Evolutionary conservation across 37 sponge, comb jelly and placozoan species (phyloP).

Genomic region (Halichondria panicea): DNA sequence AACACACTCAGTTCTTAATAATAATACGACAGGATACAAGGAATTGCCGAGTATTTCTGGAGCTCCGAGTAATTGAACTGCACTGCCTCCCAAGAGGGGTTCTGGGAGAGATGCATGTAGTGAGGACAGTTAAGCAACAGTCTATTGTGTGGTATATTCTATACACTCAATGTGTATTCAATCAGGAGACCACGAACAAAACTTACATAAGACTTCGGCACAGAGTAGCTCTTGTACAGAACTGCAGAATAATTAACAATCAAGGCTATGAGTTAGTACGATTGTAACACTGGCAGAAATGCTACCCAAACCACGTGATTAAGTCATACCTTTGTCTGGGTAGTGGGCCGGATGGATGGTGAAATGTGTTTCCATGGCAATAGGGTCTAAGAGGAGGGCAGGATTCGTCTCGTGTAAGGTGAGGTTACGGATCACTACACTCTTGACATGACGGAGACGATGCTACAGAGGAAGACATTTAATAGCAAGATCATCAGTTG

Average conservation of each 20-base stretch:
- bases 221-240: constrained; percentile 31
- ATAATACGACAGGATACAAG: constrained; percentile 10
- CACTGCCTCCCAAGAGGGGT: constrained; percentile 49
- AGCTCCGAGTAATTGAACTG: constrained; percentile 3
- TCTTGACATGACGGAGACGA: constrained; percentile 54
- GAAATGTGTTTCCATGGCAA: constrained; percentile 21
- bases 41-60: constrained; percentile 7
- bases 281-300: not conserved
- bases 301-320: not conserved
- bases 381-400: not conserved
- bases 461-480: constrained; percentile 21
- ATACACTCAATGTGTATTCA: too few relatives aligned
- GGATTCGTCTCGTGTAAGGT: not conserved
- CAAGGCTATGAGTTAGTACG: not conserved
- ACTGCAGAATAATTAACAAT: constrained; percentile 1
- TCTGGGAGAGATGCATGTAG: constrained; percentile 9
- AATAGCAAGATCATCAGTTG: too few relatives aligned
- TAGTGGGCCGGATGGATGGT: constrained; percentile 24
- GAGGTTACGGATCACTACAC: constrained; percentile 37
- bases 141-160: not conserved
- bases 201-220: constrained; percentile 42
- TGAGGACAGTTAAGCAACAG: not conserved
- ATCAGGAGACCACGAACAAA: too few relatives aligned
- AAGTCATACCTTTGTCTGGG: constrained; percentile 28
- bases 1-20: not conserved